Percentiles rank a stretch among this genome's conserved stretches.
phyloP scores from a whole-genome alignment of 2,113 vertebrate species.

The Mystacornis crossleyi region DNA sequence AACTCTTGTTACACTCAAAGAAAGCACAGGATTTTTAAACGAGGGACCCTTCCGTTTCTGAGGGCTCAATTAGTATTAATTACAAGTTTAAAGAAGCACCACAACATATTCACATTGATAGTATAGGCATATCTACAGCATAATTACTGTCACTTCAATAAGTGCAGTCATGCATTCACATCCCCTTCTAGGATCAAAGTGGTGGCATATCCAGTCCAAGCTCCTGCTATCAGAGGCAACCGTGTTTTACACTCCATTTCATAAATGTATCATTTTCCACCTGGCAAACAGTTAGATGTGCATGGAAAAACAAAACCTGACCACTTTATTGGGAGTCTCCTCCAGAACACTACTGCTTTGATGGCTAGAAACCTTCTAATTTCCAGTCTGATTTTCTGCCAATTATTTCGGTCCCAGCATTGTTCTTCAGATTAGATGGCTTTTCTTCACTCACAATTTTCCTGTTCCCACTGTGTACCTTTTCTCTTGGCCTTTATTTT shows the following conservation, averaged over 20 bases:
- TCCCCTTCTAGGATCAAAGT: conserved; percentile 10
- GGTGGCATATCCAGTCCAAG: background rate
- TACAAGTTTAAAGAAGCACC: conserved; percentile 46
- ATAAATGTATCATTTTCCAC: background rate
- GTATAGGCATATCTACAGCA: conserved; percentile 16
- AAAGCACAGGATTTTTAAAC: background rate
- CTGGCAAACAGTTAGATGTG: background rate
- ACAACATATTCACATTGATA: conserved; percentile 34
- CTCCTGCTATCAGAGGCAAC: background rate
- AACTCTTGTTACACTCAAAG: background rate
- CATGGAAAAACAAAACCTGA: background rate
- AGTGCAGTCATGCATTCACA: background rate
- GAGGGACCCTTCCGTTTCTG: background rate
- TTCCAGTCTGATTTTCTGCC: background rate
- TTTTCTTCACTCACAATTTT: background rate
- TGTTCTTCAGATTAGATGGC: background rate
- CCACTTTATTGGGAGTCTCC: background rate
- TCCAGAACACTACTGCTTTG: background rate
- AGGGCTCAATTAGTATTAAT: conserved; percentile 55
- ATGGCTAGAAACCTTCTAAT: background rate
- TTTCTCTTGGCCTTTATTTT: background rate
- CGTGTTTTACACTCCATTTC: background rate
- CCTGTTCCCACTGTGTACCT: background rate
- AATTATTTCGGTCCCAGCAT: background rate
- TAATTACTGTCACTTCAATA: conserved; percentile 46